Base-by-base conservation (phyloP, 92 coral and sea anemone genomes). In the Montipora capitata region DNA sequence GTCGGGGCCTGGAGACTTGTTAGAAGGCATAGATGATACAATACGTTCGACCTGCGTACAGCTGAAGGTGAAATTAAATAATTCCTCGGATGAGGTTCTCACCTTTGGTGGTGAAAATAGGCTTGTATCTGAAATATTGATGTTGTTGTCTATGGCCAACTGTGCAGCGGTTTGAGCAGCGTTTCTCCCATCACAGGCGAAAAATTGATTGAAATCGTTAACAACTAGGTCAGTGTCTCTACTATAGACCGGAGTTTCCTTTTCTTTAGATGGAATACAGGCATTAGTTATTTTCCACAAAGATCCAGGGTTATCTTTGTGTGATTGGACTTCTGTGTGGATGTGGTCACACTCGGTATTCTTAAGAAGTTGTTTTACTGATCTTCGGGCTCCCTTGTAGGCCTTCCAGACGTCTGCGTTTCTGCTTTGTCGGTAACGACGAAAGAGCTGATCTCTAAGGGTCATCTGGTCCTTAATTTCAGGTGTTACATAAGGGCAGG, bases 401-500 rank as follows among this genome's bases (percentile, higher is more conserved):
- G 72, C 72, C 72, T 66, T 66, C 72, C 39, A 66, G 42, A 7
- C 14, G 72, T 66, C 72, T 11, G 72, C 14, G 14, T 66, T 66
- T 66, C 72, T 1, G 35, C 72, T 66, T 66, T 66, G 27, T 66
- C 42, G 72, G 42, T 66, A 66, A 66, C 72, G 14, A 66, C 72
- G 72, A 66, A 66, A 66, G 42, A 42, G 80, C 0, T 54, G 59
- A 54, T 54, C 59, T 54, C 12, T 11, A 54, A 54, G 2, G 59
- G 59, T 1, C 59, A 54, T 54, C 59, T 54, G 59, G 10, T 54
- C 59, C 59, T 54, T 92, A 58, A 92, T 77, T 84, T 81, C 93
- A 59, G 74, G 89, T 38, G 85, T 90, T 69, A 75, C 89, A 78
- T 88, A 89, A 18, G 95, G 88, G 63, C 93, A 92, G 64, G 95